Evolutionary conservation across 1,140 invertebrate genomes (phyloP).

Genomic region (Aphaenogaster ashmeadi): DNA sequence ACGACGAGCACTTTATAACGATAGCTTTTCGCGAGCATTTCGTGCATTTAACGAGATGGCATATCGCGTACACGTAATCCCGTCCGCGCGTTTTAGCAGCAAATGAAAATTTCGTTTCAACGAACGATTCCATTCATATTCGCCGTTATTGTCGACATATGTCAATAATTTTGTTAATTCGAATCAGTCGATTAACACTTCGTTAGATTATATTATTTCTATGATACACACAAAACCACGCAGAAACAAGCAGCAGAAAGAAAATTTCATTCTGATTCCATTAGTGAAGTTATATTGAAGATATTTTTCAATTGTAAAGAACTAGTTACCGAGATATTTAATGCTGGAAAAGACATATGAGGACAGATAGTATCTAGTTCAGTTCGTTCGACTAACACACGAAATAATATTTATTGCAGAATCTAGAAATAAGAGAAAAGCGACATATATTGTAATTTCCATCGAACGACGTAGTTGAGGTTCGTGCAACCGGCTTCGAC

Average conservation of each 20-base stretch:
- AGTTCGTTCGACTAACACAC: not conserved
- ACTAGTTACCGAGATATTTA: not conserved
- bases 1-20: slow-evolving; percentile 53
- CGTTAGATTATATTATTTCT: slow-evolving; percentile 35
- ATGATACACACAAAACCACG: not conserved
- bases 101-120: slow-evolving; percentile 49
- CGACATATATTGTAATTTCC: slow-evolving; percentile 47
- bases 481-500: slow-evolving; percentile 54
- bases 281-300: not conserved
- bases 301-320: not conserved
- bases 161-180: slow-evolving; percentile 43
- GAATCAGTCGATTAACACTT: slow-evolving; percentile 45
- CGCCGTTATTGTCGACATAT: slow-evolving; percentile 31
- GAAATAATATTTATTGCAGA: not conserved
- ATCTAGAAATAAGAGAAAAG: not conserved
- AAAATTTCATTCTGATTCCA: slow-evolving; percentile 4
- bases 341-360: not conserved
- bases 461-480: slow-evolving; percentile 3
- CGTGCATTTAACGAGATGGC: slow-evolving; percentile 46
- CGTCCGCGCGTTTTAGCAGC: slow-evolving; percentile 1
- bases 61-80: slow-evolving; percentile 31
- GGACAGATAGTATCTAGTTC: not conserved
- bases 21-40: slow-evolving; percentile 51
- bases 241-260: not conserved
- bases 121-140: slow-evolving; percentile 14